phyloP scores from a whole-genome alignment of 2,888 invertebrate genomes.

The Ophion slaviceki region DNA sequence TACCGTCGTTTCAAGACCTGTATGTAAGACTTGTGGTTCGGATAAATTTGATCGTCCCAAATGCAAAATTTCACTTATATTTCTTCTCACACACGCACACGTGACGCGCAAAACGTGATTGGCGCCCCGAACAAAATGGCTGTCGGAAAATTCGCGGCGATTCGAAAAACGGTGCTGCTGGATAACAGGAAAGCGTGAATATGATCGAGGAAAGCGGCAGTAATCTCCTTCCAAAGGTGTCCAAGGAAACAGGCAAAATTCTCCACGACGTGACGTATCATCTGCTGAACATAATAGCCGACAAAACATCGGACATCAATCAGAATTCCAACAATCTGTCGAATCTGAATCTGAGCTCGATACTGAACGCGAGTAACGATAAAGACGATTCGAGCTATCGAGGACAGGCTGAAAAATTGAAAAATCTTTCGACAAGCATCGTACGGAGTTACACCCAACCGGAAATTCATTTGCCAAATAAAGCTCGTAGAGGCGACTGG shows the following conservation, averaged over 20 bases:
- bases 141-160: not conserved
- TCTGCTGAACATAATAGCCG: conserved; percentile 73
- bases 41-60: not conserved
- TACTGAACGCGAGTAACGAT: not conserved
- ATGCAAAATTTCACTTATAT: not conserved
- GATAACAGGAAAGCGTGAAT: conserved; percentile 72
- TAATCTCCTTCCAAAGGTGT: conserved; percentile 75
- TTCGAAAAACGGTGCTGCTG: conserved; percentile 9
- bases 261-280: conserved; percentile 73
- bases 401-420: conserved; percentile 8
- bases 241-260: conserved; percentile 72
- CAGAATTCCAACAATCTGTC: conserved; percentile 62
- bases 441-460: conserved; percentile 73
- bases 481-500: conserved; percentile 27
- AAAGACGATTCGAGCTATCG: not conserved
- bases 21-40: too few species aligned
- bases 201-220: conserved; percentile 78
- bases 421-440: conserved; percentile 49
- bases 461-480: conserved; percentile 58
- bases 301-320: conserved; percentile 68
- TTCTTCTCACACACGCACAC: too few species aligned
- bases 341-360: conserved; percentile 54
- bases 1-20: too few species aligned
- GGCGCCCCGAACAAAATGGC: not conserved
- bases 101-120: not conserved